Percentiles rank a stretch among this genome's conserved stretches.
phyloP scores from a whole-genome alignment of 2,797 vertebrate genomes.

The Clarias pachynema region DNA sequence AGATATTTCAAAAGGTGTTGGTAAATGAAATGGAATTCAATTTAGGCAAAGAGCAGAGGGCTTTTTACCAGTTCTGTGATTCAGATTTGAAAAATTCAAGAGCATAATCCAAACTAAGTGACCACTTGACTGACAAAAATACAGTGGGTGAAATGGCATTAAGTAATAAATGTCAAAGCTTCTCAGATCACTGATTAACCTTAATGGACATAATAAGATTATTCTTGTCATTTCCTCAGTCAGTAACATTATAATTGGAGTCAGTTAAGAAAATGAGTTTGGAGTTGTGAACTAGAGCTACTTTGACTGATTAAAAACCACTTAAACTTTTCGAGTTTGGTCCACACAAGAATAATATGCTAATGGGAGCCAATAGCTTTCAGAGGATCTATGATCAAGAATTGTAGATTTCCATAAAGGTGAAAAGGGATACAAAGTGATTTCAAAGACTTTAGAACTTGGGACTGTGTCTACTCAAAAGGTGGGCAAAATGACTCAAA shows the following conservation, averaged over 20 bases:
- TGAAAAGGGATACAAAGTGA: too few relatives aligned
- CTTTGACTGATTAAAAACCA: too few relatives aligned
- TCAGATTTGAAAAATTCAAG: not conserved
- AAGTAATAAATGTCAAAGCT: not conserved
- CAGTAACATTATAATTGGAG: not conserved
- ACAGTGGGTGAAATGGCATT: not conserved
- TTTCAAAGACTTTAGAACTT: too few relatives aligned
- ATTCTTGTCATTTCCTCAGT: not conserved
- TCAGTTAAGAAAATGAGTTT: too few relatives aligned
- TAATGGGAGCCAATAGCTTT: too few relatives aligned
- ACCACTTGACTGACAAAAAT: slow-evolving; percentile 3
- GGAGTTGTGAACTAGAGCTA: too few relatives aligned
- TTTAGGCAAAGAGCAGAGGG: not conserved
- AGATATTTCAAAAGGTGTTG: not conserved
- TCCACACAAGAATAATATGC: too few relatives aligned
- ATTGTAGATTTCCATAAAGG: too few relatives aligned
- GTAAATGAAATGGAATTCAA: not conserved
- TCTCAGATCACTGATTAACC: not conserved
- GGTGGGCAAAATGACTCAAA: too few relatives aligned
- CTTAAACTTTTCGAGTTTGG: too few relatives aligned
- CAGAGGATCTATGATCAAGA: too few relatives aligned
- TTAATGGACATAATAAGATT: not conserved
- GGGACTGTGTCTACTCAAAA: too few relatives aligned
- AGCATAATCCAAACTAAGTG: not conserved
- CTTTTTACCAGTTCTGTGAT: not conserved